These are phyloP conservation scores for Macrosoma leucophasiata DNA, from an alignment of 2,888 invertebrate genomes.

Conservation along the genomic window DNA sequence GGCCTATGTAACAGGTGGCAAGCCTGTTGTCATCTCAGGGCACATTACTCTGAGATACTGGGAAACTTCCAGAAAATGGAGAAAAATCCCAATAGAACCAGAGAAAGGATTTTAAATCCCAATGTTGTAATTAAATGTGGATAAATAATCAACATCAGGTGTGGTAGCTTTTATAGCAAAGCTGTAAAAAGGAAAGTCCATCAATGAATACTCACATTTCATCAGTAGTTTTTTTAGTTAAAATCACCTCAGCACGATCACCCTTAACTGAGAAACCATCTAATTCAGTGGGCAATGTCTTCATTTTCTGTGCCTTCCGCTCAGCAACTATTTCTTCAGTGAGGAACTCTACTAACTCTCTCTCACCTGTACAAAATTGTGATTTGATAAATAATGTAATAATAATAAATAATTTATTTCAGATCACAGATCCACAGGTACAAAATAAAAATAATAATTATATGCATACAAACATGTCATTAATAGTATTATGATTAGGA, in stretches of 20 bases:
- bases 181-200: no score
- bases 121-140: no score
- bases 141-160: no score
- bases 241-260: conserved; percentile 89
- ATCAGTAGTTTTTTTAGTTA: conserved; percentile 82
- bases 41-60: no score
- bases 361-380: conserved; percentile 78
- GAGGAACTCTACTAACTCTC: conserved; percentile 92
- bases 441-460: conserved; percentile 29
- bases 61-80: not conserved
- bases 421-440: no score
- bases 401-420: no score
- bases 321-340: conserved; percentile 96
- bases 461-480: conserved; percentile 40
- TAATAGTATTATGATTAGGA: no score
- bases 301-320: conserved; percentile 86
- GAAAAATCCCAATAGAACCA: no score
- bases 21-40: no score
- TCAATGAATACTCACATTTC: conserved; percentile 79
- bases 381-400: conserved; percentile 1
- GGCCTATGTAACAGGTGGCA: no score
- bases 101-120: no score
- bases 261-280: conserved; percentile 88
- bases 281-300: conserved; percentile 83
- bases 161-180: no score